A percentile compares a stretch with the other conserved stretches of the same genome.
Evolutionary conservation across 53 echinoderm and acorn worm species (phyloP).

Genomic region (Stichopus horrens): DNA sequence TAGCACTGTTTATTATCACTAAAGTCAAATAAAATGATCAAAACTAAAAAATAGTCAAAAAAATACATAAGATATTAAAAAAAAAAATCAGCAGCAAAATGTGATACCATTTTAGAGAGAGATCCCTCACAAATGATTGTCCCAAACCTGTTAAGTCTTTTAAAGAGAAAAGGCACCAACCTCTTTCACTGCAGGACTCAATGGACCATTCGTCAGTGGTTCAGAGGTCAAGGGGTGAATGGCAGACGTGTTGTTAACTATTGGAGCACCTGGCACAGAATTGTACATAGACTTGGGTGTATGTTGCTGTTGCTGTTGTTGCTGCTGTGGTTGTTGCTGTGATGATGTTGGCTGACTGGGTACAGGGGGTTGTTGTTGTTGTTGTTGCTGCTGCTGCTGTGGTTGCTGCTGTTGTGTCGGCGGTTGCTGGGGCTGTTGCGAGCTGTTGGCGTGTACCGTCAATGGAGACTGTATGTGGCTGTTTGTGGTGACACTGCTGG

Average conservation of each 20-base stretch:
- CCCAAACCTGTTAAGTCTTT: neutral
- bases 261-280: conserved; percentile 50
- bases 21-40: no score
- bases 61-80: no score
- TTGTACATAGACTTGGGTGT: conserved; percentile 42
- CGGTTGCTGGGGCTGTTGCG: conserved; percentile 41
- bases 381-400: conserved; percentile 53
- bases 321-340: conserved; percentile 41
- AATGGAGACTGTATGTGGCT: conserved; percentile 54
- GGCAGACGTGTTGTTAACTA: conserved; percentile 36
- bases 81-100: no score
- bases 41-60: no score
- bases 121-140: neutral
- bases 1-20: no score
- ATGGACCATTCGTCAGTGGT: conserved; percentile 77
- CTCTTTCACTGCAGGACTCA: conserved; percentile 74
- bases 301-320: neutral
- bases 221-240: conserved; percentile 55
- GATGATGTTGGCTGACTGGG: conserved; percentile 54
- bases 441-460: conserved; percentile 28
- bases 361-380: conserved; percentile 52
- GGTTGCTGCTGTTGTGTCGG: conserved; percentile 47
- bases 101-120: no score
- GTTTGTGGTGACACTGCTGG: conserved; percentile 57
- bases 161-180: conserved; percentile 16